Conservation (phyloP, 2,797 vertebrate species). For the Liasis olivaceus region DNA sequence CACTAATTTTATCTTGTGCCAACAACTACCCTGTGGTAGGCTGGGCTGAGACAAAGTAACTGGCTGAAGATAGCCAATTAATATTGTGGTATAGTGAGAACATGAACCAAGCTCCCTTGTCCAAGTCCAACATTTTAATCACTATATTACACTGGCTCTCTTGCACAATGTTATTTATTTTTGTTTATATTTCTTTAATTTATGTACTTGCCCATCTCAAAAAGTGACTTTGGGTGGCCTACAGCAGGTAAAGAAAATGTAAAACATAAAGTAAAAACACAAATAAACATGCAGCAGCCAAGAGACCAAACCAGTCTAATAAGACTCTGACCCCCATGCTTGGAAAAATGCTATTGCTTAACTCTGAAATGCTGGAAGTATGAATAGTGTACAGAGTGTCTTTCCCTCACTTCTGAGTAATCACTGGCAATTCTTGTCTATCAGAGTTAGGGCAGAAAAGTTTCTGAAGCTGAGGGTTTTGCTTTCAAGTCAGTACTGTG, state of each 20-base stretch:
- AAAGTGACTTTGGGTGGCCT: background rate
- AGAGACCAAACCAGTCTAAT: background rate
- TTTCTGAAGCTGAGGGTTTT: background rate
- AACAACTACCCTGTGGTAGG: too few relatives aligned
- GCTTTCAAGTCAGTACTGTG: background rate
- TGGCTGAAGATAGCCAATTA: too few relatives aligned
- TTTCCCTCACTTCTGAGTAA: background rate
- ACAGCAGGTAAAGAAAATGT: background rate
- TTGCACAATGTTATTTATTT: background rate
- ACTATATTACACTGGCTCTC: background rate
- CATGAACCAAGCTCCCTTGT: background rate
- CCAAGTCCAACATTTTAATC: background rate
- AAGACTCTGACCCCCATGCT: background rate
- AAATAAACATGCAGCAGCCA: background rate
- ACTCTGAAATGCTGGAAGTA: background rate
- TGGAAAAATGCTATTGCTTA: background rate
- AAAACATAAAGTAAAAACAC: background rate
- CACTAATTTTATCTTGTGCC: too few relatives aligned
- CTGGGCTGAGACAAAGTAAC: too few relatives aligned
- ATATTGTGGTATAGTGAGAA: background rate
- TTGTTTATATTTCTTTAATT: background rate
- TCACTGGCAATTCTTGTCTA: background rate
- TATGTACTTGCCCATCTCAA: background rate
- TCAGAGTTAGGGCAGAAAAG: background rate
- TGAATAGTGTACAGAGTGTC: background rate